Percentiles rank a stretch among this genome's conserved stretches.
phyloP scores from a whole-genome alignment of 2,797 vertebrate species.

The Tapera naevia region DNA sequence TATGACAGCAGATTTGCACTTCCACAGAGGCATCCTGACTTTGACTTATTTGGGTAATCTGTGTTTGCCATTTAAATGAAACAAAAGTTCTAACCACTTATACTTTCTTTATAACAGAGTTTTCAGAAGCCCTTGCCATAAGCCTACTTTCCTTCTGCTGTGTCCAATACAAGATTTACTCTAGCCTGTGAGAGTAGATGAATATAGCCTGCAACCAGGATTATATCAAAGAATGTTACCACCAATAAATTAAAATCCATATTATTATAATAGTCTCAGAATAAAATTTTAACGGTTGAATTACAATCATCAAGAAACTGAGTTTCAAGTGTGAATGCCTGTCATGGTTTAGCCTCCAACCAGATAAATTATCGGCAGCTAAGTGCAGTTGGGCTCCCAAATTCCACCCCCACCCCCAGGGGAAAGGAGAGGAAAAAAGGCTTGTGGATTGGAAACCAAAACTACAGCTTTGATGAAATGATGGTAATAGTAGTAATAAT shows the following conservation, averaged over 20 bases:
- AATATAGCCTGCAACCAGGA: background rate
- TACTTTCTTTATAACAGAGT: background rate
- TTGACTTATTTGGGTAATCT: slow-evolving; percentile 12
- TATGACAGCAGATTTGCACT: slow-evolving; percentile 19
- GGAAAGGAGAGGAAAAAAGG: too few relatives aligned
- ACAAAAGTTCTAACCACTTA: background rate
- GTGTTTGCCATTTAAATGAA: background rate
- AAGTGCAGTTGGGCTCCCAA: too few relatives aligned
- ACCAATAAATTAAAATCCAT: background rate
- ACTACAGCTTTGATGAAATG: too few relatives aligned
- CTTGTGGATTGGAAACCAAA: too few relatives aligned
- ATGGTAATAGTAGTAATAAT: too few relatives aligned
- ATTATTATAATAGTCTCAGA: background rate
- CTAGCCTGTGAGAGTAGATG: background rate
- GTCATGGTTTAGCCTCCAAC: too few relatives aligned
- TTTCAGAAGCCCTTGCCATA: background rate
- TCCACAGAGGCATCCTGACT: slow-evolving; percentile 3
- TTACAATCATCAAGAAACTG: background rate
- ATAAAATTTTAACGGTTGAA: background rate
- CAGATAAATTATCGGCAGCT: too few relatives aligned
- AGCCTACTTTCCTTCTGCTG: background rate
- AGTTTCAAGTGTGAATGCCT: background rate
- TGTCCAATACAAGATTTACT: background rate
- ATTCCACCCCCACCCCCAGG: too few relatives aligned
- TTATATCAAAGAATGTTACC: background rate